Base-by-base conservation (phyloP, 2,113 vertebrate genomes). In the Willisornis vidua region DNA sequence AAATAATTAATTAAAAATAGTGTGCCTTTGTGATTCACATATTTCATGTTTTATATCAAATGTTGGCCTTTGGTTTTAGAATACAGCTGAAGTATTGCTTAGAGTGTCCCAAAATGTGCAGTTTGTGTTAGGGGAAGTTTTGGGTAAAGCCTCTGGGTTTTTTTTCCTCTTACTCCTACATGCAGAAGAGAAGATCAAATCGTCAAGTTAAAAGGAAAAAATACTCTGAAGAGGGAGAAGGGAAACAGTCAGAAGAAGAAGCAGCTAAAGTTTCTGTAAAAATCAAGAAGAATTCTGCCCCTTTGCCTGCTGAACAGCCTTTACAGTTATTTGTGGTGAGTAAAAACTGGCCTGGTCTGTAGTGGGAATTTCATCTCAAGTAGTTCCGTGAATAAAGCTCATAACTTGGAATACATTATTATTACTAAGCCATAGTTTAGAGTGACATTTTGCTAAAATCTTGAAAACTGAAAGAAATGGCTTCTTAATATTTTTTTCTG, bases 191-290 rank as follows among this genome's bases (percentile, higher is more conserved):
- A 95, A 98, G 99, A 93, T 99, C 99, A n/a, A 99, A 99, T 98
- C 98, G 99, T 26, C 99, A 99, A 97, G 98, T 99, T 95, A 99
- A 99, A 97, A 98, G 99, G 66, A 99, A 99, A 98, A 99, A 99
- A 85, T 99, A 99, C 2, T 97, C 98, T 33, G 99, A 99, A 96
- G 99, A 99, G 89, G 97, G 97, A 80, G 99, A 99, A 97, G 98
- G 98, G 76, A 98, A 99, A 67, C 96, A 99, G 54, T 99, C 98
- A 4, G 99, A 99, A 89, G 99, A 99, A 63, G 99, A 99, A 52
- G 97, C 98, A 51, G 97, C 98, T 90, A 99, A 99, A 97, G 98
- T 98, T 74, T 98, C 98, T 67, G 97, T 98, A 63, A 99, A 99
- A 98, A 97, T 98, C 26, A 99, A 99, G 97, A 99, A 98, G 98